phyloP scores from a whole-genome alignment of 2,888 invertebrate species.

The Achlya flavicornis region DNA sequence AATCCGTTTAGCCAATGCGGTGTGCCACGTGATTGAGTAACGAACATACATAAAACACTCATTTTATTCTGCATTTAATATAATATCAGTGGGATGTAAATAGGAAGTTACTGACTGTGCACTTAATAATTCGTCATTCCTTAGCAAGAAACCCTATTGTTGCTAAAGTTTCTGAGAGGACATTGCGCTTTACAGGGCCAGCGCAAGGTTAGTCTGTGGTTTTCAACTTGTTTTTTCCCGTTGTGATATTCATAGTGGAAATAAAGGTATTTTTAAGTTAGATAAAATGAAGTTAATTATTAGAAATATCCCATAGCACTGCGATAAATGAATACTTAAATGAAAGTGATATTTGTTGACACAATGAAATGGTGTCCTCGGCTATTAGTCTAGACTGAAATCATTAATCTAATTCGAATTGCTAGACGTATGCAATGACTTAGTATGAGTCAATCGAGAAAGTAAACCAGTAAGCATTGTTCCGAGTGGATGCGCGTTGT shows the following conservation, averaged over 20 bases:
- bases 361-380: conserved; percentile 52
- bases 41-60: no score
- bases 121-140: conserved; percentile 52
- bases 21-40: no score
- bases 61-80: no score
- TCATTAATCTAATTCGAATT: conserved; percentile 77
- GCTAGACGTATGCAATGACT: conserved; percentile 76
- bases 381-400: conserved; percentile 59
- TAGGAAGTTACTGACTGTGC: background rate
- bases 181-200: conserved; percentile 56
- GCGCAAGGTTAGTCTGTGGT: conserved; percentile 47
- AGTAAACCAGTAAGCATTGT: conserved; percentile 83
- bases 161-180: conserved; percentile 52
- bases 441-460: conserved; percentile 82
- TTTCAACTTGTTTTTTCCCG: conserved; percentile 47
- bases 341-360: conserved; percentile 62
- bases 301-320: conserved; percentile 33
- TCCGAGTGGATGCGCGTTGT: conserved; percentile 81
- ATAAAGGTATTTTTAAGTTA: conserved; percentile 10
- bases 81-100: background rate
- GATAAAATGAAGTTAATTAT: conserved; percentile 14
- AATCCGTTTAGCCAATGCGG: no score
- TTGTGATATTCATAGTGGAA: conserved; percentile 28
- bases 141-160: conserved; percentile 58
- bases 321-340: conserved; percentile 26